These are phyloP conservation scores for Parus major DNA, from an alignment of 2,113 vertebrate genomes.

Conservation along the genomic window DNA sequence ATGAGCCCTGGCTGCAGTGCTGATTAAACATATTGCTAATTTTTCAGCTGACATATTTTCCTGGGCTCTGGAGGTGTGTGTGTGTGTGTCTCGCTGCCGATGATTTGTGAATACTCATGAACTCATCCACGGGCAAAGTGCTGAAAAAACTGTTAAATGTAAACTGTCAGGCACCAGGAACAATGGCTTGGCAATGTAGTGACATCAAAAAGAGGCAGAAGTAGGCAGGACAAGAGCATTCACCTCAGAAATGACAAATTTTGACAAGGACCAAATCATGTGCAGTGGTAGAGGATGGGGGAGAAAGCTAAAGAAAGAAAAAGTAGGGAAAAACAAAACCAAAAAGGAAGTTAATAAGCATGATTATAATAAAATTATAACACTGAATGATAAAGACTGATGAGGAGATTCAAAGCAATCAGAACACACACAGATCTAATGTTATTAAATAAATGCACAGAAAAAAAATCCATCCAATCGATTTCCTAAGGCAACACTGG, in stretches of 20 bases:
- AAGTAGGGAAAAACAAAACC: background rate
- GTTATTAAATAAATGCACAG: background rate
- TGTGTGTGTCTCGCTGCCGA: background rate
- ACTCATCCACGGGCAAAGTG: background rate
- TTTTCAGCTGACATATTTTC: slow-evolving; percentile 57
- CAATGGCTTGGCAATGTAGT: slow-evolving; percentile 9
- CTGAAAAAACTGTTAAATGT: slow-evolving; percentile 1
- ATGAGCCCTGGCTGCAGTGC: slow-evolving; percentile 20
- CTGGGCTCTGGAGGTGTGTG: background rate
- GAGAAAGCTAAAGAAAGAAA: background rate
- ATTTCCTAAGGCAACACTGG: background rate
- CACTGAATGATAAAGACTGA: background rate
- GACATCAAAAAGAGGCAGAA: slow-evolving; percentile 25
- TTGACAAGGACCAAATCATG: background rate
- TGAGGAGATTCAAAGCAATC: background rate
- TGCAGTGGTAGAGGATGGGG: background rate
- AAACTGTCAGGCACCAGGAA: background rate
- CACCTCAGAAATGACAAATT: slow-evolving; percentile 25
- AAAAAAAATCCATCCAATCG: background rate
- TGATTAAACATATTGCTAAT: slow-evolving; percentile 55
- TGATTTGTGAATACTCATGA: slow-evolving; percentile 56
- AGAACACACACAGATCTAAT: background rate
- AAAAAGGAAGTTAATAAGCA: background rate
- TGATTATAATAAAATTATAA: background rate
- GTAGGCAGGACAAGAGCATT: slow-evolving; percentile 10